Evolutionary conservation across 2,113 vertebrate species (phyloP).

Genomic region (Pipa parva): DNA sequence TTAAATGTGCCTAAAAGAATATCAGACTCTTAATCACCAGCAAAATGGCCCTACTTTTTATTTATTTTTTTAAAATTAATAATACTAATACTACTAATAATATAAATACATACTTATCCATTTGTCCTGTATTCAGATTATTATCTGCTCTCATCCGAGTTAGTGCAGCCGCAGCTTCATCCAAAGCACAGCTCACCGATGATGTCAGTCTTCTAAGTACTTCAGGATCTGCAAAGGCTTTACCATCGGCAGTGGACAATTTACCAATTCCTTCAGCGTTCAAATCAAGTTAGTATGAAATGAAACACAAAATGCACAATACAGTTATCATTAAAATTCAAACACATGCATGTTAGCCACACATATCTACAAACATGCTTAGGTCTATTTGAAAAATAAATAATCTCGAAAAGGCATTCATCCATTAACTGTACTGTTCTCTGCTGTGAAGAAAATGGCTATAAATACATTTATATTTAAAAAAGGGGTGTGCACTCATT

Average conservation of each 20-base stretch:
- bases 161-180: slow-evolving; percentile 93
- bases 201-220: slow-evolving; percentile 94
- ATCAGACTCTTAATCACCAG: too few relatives aligned
- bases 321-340: slow-evolving; percentile 48
- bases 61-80: too few relatives aligned
- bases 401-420: slow-evolving; percentile 5
- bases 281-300: slow-evolving; percentile 57
- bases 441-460: too few relatives aligned
- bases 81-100: too few relatives aligned
- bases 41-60: too few relatives aligned
- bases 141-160: slow-evolving; percentile 97
- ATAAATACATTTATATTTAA: too few relatives aligned
- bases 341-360: slow-evolving; percentile 60
- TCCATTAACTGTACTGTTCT: neutral
- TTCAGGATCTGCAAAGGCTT: slow-evolving; percentile 99
- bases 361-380: slow-evolving; percentile 47
- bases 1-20: too few relatives aligned
- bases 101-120: slow-evolving; percentile 94
- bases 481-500: too few relatives aligned
- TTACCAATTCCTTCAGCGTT: slow-evolving; percentile 92
- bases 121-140: slow-evolving; percentile 89
- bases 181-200: slow-evolving; percentile 95
- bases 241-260: slow-evolving; percentile 98
- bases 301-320: slow-evolving; percentile 63
- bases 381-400: slow-evolving; percentile 39